A percentile compares a stretch with the other conserved stretches of the same genome.
Evolutionary conservation across 2,113 vertebrate genomes (phyloP).

Genomic region (Crocuta crocuta): DNA sequence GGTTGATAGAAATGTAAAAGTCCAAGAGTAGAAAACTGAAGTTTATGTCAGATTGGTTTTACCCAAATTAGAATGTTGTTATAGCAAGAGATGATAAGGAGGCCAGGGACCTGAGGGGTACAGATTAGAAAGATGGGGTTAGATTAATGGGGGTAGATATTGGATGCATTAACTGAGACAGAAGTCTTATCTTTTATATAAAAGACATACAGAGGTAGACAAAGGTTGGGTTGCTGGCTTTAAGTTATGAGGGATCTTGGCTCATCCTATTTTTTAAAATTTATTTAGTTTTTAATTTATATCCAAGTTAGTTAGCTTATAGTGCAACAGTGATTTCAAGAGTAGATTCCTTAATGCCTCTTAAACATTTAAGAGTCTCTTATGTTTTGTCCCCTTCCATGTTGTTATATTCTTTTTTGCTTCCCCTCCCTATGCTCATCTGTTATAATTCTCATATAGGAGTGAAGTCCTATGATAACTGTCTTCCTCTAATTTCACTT

Average conservation of each 20-base stretch:
- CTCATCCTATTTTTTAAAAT: neutral
- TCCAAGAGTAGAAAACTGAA: neutral
- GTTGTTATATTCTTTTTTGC: too few relatives aligned
- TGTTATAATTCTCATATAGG: too few relatives aligned
- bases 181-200: neutral
- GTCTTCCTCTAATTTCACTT: too few relatives aligned
- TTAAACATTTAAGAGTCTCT: too few relatives aligned
- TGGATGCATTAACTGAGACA: neutral
- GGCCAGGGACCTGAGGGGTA: neutral
- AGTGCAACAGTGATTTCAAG: too few relatives aligned
- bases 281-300: too few relatives aligned
- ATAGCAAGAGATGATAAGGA: neutral
- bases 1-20: neutral
- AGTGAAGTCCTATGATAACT: too few relatives aligned
- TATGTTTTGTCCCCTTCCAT: too few relatives aligned
- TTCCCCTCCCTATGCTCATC: too few relatives aligned
- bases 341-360: too few relatives aligned
- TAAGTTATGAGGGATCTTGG: neutral
- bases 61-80: neutral
- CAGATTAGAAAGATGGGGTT: neutral
- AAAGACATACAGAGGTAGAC: neutral
- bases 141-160: neutral
- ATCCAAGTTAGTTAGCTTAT: too few relatives aligned
- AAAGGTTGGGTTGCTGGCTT: neutral
- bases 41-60: neutral